phyloP scores from a whole-genome alignment of 2,888 invertebrate species.

The Lampropteryx suffumata region DNA sequence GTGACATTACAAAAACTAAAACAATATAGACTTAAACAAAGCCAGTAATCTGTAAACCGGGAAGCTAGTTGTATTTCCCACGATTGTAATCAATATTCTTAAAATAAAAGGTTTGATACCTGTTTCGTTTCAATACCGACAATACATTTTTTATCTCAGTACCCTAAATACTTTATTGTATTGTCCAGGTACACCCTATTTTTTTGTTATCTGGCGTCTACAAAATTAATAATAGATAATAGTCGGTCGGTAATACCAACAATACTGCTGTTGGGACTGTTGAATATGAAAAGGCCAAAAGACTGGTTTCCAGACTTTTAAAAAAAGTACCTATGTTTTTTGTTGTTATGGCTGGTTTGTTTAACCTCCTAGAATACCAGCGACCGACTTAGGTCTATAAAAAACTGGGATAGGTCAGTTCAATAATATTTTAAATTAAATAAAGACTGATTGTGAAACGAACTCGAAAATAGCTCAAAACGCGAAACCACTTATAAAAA shows the following conservation, averaged over 20 bases:
- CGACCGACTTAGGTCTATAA: neutral
- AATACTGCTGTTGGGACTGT: too few species aligned
- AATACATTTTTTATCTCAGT: conserved; percentile 9
- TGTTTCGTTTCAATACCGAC: conserved; percentile 7
- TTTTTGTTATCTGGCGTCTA: conserved; percentile 12
- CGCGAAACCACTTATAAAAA: neutral
- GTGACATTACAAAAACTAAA: too few species aligned
- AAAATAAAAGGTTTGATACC: conserved; percentile 10
- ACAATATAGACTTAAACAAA: too few species aligned
- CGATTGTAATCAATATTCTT: conserved; percentile 8
- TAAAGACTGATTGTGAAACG: neutral
- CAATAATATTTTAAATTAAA: too few species aligned
- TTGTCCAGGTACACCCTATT: conserved; percentile 8
- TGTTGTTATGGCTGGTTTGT: too few species aligned
- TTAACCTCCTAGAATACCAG: too few species aligned
- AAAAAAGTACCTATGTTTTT: too few species aligned
- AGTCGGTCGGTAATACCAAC: too few species aligned
- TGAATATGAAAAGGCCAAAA: too few species aligned
- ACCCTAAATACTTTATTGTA: conserved; percentile 15
- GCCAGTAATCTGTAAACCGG: neutral
- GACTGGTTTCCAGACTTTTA: too few species aligned
- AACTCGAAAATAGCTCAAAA: neutral
- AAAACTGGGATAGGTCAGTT: too few species aligned
- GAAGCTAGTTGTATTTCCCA: conserved; percentile 10
- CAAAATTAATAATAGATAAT: neutral